Evolutionary conservation across 2,797 vertebrate genomes (phyloP).

Genomic region (Buceros bicornis): DNA sequence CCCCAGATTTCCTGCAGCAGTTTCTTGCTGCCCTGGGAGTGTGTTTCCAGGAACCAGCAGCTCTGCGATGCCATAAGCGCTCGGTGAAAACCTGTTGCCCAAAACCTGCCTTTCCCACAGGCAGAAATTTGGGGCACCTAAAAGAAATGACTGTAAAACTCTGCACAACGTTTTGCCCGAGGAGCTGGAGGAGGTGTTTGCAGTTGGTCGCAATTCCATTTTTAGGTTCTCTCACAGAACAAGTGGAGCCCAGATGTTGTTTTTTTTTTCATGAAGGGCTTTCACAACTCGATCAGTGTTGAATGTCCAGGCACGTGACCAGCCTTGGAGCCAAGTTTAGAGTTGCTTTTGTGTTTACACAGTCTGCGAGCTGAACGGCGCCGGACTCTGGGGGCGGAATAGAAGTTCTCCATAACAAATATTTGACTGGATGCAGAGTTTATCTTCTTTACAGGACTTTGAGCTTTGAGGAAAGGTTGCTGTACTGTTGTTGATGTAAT

Average conservation of each 20-base stretch:
- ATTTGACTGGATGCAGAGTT: conserved; percentile 19
- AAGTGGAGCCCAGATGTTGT: conserved; percentile 37
- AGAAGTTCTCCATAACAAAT: conserved; percentile 30
- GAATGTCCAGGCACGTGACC: neutral
- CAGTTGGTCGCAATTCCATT: neutral
- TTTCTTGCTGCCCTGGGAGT: neutral
- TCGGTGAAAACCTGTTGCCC: neutral
- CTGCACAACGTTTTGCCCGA: neutral
- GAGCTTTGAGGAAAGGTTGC: neutral
- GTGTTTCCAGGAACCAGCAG: conserved; percentile 11
- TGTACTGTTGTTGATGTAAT: neutral
- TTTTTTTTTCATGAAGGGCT: neutral
- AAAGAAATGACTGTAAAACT: neutral
- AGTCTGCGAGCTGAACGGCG: neutral
- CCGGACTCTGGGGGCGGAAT: neutral
- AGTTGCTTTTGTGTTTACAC: conserved; percentile 39
- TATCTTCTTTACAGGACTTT: conserved; percentile 43
- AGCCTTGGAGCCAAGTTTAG: conserved; percentile 21
- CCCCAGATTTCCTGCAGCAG: neutral
- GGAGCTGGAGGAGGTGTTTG: neutral
- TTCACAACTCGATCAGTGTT: neutral
- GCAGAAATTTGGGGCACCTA: neutral
- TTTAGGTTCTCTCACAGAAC: neutral
- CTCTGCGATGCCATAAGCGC: neutral
- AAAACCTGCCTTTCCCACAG: neutral